These are phyloP conservation scores for Rhizoglyphus robini DNA, from an alignment of 1,140 invertebrate genomes.

Conservation along the genomic window DNA sequence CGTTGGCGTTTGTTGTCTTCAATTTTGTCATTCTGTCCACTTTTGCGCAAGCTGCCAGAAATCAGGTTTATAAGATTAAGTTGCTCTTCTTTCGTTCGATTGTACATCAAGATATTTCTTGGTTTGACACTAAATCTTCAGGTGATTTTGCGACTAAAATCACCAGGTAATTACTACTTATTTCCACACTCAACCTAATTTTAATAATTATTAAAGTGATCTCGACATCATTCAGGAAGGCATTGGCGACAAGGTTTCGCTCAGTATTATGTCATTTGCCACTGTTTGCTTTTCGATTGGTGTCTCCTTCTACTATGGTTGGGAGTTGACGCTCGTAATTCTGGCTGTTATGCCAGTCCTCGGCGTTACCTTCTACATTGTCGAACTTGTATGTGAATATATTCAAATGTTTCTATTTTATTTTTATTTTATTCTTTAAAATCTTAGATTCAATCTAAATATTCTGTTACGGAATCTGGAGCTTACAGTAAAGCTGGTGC, in stretches of 20 bases:
- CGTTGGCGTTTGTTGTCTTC: background rate
- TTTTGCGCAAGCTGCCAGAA: conserved; percentile 20
- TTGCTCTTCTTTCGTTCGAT: conserved; percentile 37
- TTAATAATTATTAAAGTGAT: conserved; percentile 35
- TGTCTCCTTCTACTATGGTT: conserved; percentile 37
- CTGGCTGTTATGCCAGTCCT: conserved; percentile 35
- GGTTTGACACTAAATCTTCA: conserved; percentile 65
- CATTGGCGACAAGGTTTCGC: conserved; percentile 42
- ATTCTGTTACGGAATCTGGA: conserved; percentile 26
- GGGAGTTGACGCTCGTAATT: conserved; percentile 36
- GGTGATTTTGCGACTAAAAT: conserved; percentile 67
- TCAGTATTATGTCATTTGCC: conserved; percentile 35
- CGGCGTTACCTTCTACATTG: conserved; percentile 36
- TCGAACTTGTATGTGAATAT: background rate
- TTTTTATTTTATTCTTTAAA: background rate
- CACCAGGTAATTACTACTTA: conserved; percentile 36
- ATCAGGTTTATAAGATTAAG: conserved; percentile 31
- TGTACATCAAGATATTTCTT: conserved; percentile 55
- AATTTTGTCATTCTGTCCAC: background rate
- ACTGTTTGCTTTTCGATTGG: conserved; percentile 34
- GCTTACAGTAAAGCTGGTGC: conserved; percentile 37
- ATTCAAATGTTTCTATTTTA: too few species aligned
- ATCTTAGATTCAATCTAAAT: conserved; percentile 10
- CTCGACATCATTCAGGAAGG: conserved; percentile 41
- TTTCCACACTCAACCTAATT: background rate